phyloP scores from a whole-genome alignment of 2,113 vertebrate species.

The Heterochromis multidens region DNA sequence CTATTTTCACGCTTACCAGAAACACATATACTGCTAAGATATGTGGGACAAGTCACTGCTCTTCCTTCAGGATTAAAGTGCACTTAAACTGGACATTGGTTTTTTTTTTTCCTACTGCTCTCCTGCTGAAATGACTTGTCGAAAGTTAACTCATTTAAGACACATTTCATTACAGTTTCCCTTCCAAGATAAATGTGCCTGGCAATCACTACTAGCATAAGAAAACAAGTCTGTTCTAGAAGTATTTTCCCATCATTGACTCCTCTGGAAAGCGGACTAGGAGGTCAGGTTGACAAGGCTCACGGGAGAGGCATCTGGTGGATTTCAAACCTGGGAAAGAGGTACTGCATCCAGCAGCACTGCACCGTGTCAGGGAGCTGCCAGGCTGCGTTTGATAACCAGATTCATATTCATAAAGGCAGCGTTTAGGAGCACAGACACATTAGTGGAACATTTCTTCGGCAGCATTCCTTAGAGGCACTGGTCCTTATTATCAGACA shows the following conservation, averaged over 20 bases:
- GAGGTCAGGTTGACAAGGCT: conserved; percentile 22
- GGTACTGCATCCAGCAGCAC: not conserved
- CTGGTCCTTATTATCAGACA: conserved; percentile 63
- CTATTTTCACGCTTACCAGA: conserved; percentile 9
- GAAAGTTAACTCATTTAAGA: not conserved
- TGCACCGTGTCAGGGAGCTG: not conserved
- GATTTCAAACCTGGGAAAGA: conserved; percentile 18
- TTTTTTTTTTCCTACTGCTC: not conserved
- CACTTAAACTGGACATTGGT: not conserved
- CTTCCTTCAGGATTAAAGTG: not conserved
- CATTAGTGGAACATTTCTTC: conserved; percentile 33
- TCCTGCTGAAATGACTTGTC: not conserved
- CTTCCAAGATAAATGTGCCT: not conserved
- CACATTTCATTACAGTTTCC: not conserved
- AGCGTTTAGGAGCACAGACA: conserved; percentile 29
- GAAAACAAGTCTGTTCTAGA: not conserved
- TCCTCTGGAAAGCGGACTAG: conserved; percentile 11
- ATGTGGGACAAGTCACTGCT: not conserved
- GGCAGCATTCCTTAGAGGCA: conserved; percentile 64
- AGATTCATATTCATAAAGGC: conserved; percentile 36
- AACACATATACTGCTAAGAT: conserved; percentile 13
- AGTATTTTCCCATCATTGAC: conserved; percentile 14
- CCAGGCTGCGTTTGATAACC: conserved; percentile 28
- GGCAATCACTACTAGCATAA: not conserved
- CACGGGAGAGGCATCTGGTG: conserved; percentile 25